Conservation (phyloP, 92 coral and sea anemone genomes). For the Blastomussa wellsi region DNA sequence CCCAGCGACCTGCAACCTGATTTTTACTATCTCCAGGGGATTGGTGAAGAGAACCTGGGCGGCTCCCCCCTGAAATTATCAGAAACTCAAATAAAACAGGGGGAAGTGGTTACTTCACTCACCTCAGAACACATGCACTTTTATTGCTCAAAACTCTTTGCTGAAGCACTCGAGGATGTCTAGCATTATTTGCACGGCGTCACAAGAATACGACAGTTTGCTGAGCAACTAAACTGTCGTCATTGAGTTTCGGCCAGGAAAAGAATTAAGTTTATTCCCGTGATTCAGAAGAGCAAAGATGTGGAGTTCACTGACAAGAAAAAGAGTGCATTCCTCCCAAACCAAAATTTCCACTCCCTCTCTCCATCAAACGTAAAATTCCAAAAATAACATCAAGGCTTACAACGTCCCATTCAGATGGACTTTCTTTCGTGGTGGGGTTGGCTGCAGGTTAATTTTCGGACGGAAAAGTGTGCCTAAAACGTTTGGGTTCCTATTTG, state of each 20-base stretch:
- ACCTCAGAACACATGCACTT: background rate
- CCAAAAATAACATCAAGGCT: too few species aligned
- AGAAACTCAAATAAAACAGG: background rate
- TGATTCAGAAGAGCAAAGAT: background rate
- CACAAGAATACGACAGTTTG: background rate
- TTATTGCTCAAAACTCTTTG: too few species aligned
- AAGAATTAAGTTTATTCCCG: background rate
- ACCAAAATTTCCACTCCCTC: background rate
- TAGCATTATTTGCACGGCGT: background rate
- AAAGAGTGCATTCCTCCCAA: background rate
- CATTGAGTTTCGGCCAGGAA: too few species aligned
- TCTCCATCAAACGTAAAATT: too few species aligned
- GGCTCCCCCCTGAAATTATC: conserved; percentile 86
- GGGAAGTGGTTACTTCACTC: background rate
- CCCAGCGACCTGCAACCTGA: conserved; percentile 97
- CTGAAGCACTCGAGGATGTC: too few species aligned
- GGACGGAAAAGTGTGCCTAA: too few species aligned
- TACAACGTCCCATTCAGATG: too few species aligned
- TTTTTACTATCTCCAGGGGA: conserved; percentile 97
- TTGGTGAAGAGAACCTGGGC: conserved; percentile 97
- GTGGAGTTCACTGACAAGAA: background rate
- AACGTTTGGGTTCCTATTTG: too few species aligned
- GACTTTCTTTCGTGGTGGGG: too few species aligned
- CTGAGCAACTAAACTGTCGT: background rate
- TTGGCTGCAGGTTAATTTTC: too few species aligned